A percentile compares a stretch with the other conserved stretches of the same genome.
Evolutionary conservation across 64 coral and sea anemone genomes (phyloP).

Genomic region (Actinia equina): DNA sequence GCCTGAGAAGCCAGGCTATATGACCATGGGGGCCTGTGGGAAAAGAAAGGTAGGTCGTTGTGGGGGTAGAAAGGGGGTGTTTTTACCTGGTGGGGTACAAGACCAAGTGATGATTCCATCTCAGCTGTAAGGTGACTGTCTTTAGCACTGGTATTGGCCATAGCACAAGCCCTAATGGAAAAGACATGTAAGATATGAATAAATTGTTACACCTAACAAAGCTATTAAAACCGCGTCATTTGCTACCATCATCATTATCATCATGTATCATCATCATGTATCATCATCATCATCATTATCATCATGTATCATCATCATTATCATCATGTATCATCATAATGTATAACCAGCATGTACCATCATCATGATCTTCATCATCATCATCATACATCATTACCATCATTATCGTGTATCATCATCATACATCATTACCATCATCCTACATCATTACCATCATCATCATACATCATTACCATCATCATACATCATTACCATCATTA

Average conservation of each 20-base stretch:
- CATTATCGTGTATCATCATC: too few relatives aligned
- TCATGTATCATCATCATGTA: background rate
- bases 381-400: too few relatives aligned
- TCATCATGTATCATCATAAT: too few relatives aligned
- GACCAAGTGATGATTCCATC: conserved; percentile 65
- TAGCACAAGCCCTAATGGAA: conserved; percentile 12
- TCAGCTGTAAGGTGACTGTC: conserved; percentile 92
- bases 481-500: too few relatives aligned
- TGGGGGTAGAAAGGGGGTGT: background rate
- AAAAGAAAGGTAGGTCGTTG: too few relatives aligned
- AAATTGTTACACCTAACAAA: too few relatives aligned
- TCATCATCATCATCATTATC: background rate
- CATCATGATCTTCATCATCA: background rate
- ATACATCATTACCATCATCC: too few relatives aligned
- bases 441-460: background rate
- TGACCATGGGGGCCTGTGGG: too few relatives aligned
- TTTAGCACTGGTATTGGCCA: conserved; percentile 91
- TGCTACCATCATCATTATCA: background rate
- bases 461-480: background rate
- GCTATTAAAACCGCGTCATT: too few relatives aligned
- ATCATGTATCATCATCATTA: too few relatives aligned
- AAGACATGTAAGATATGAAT: background rate
- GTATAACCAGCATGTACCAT: too few relatives aligned
- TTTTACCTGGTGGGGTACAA: conserved; percentile 89
- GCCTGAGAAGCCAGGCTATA: too few relatives aligned